Evolutionary conservation across 2,888 invertebrate species (phyloP), one percentile per base, ranked within the genome.

Genomic region (Sclerodermus sp.): DNA sequence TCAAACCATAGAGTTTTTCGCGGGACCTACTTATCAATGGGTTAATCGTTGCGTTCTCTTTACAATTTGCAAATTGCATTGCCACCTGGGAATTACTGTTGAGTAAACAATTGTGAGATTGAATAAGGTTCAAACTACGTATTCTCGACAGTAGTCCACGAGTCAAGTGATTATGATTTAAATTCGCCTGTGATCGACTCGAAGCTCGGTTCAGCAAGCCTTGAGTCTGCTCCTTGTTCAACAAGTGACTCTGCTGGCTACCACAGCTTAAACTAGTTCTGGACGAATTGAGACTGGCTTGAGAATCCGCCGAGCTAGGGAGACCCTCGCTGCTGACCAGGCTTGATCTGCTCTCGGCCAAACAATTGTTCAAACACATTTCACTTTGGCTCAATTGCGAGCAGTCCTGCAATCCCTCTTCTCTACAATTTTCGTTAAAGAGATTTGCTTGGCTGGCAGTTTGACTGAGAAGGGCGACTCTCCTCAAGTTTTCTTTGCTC

Each of bases 1-100:
- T 74, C 6, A 81, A 64, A 0, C 81, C 81, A 47, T 81, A 81
- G 1, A 82, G 67, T 49, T 82, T 81, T 55, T 82, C 82, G 34
- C 77, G 68, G 1, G 81, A 81, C 14, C 78, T 71, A 29, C 71
- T 74, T 44, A 78, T 76, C 6, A 73, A 62, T 0, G 77, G 73
- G 46, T 73, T 67, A 47, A 72, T 59, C 23, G 57, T 49, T n/a
- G 57, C 55, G 17, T 57, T 59, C 48, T 64, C 60, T n/a, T 50
- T 55, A 13, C 51, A 49, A 3, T 53, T 44, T 9, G 47, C 16
- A 6, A n/a, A 2, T 5, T 8, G 4, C 3, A 8, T 8, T 5
- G 8, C 23, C 3, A 8, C 4, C 23, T 23, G 23, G n/a, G 57
- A 58, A 37, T 58, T 64, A 37, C 62, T 58, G 36, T 73, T 71